Conservation (phyloP, 2,113 vertebrate genomes). For the Pterocles burchelli region DNA sequence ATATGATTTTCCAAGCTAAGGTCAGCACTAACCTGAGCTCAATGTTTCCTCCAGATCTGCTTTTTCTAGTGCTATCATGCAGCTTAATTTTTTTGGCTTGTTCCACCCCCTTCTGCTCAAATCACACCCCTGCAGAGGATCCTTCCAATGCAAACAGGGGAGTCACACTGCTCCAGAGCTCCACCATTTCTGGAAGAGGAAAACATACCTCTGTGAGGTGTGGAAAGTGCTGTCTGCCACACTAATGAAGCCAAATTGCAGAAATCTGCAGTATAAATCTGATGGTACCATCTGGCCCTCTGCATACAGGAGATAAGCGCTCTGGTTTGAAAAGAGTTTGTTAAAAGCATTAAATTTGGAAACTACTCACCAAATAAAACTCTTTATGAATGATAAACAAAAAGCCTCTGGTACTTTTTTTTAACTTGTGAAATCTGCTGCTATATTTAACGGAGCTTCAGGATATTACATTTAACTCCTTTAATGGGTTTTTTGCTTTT, state of each 20-base stretch:
- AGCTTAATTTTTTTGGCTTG: background rate
- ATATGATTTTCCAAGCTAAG: background rate
- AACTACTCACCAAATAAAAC: background rate
- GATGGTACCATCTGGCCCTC: background rate
- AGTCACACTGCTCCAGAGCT: background rate
- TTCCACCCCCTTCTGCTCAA: background rate
- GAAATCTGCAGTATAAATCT: background rate
- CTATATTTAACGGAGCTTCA: slow-evolving; percentile 3
- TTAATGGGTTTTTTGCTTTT: background rate
- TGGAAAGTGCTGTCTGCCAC: slow-evolving; percentile 17
- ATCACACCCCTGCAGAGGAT: background rate
- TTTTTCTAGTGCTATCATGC: background rate
- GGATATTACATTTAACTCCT: background rate
- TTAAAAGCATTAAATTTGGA: background rate
- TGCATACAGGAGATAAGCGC: background rate
- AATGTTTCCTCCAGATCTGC: background rate
- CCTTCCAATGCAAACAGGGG: background rate
- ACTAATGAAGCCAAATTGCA: background rate
- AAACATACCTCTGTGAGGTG: slow-evolving; percentile 13
- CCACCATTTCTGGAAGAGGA: background rate
- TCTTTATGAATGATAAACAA: background rate
- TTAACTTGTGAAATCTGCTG: background rate
- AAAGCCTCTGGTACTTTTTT: background rate
- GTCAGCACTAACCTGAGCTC: slow-evolving; percentile 25
- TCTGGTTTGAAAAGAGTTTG: background rate